Evolutionary conservation across 64 coral and sea anemone species (phyloP).

Genomic region (Montipora foliosa): DNA sequence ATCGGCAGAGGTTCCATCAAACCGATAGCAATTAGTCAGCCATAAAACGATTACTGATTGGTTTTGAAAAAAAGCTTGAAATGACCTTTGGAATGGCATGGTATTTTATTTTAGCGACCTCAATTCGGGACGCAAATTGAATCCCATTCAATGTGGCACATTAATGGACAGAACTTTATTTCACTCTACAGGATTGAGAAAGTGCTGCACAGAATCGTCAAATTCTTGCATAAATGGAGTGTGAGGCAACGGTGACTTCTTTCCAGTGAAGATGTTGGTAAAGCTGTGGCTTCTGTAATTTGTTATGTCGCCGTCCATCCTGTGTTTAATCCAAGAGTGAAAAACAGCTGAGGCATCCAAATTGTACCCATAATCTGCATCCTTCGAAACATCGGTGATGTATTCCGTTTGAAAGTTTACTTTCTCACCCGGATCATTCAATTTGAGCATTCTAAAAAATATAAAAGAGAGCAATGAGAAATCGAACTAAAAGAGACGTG

Average conservation of each 20-base stretch:
- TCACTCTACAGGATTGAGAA: neutral
- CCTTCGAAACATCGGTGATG: neutral
- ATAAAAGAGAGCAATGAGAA: neutral
- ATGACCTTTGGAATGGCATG: too few species aligned
- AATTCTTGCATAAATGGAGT: constrained; percentile 32
- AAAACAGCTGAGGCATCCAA: neutral
- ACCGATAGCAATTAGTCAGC: too few species aligned
- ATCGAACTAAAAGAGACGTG: neutral
- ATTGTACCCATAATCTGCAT: constrained; percentile 20
- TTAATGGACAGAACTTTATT: neutral
- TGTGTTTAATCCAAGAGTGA: neutral
- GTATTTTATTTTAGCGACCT: too few species aligned
- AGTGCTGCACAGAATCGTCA: constrained; percentile 33
- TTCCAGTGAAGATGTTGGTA: constrained; percentile 31
- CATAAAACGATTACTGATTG: too few species aligned
- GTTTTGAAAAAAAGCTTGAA: too few species aligned
- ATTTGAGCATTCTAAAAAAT: neutral
- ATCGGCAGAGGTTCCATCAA: too few species aligned
- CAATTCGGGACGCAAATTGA: neutral
- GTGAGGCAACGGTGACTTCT: neutral
- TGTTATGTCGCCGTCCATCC: neutral
- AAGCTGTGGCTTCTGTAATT: constrained; percentile 14
- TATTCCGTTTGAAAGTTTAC: constrained; percentile 13
- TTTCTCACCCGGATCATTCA: neutral
- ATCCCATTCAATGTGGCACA: neutral